phyloP scores from a whole-genome alignment of 2,888 invertebrate species.

The Pristionchus maxplancki region DNA sequence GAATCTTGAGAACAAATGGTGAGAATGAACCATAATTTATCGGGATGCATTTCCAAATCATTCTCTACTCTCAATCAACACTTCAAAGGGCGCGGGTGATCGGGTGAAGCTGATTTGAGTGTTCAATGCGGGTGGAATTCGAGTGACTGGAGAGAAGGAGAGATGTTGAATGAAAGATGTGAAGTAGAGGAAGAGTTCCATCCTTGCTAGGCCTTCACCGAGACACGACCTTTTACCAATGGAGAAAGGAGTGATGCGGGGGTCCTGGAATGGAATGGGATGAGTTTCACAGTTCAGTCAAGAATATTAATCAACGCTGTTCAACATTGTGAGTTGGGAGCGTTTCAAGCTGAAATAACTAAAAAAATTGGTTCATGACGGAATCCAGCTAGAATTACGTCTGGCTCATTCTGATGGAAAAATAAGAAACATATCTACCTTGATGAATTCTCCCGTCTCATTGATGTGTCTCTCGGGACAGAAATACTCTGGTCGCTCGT shows the following conservation, averaged over 20 bases:
- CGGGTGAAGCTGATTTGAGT: background rate
- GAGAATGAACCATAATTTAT: too few relatives aligned
- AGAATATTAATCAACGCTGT: too few relatives aligned
- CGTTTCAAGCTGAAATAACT: background rate
- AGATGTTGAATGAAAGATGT: too few relatives aligned
- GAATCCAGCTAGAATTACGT: background rate
- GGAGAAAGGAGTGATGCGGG: constrained; percentile 29
- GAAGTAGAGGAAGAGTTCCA: constrained; percentile 40
- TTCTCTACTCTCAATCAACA: too few relatives aligned
- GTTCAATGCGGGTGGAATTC: background rate
- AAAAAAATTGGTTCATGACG: background rate
- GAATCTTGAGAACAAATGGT: too few relatives aligned
- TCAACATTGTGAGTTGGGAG: background rate
- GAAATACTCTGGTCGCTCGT: too few relatives aligned
- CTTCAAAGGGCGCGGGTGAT: background rate
- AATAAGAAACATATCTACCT: too few relatives aligned
- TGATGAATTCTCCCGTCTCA: background rate
- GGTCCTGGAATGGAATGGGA: background rate
- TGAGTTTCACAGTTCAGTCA: background rate
- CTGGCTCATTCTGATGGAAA: background rate
- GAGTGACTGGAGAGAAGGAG: too few relatives aligned
- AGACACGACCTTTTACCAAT: too few relatives aligned
- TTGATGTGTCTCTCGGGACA: too few relatives aligned
- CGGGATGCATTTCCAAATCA: too few relatives aligned
- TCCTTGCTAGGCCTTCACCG: constrained; percentile 20